Base-by-base conservation (phyloP, 2,888 invertebrate genomes). In the Drosophila lacicola region DNA sequence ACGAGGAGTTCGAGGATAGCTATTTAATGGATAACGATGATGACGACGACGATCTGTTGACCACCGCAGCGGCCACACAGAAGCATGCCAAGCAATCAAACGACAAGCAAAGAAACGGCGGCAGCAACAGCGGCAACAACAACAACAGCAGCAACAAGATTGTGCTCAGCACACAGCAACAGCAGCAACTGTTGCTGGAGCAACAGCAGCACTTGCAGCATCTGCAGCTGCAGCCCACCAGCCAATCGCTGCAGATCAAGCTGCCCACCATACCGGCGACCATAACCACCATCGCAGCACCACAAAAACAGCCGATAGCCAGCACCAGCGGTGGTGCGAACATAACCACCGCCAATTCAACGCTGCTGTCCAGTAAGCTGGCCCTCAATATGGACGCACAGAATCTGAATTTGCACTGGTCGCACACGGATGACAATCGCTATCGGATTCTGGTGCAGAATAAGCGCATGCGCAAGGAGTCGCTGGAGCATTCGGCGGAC, bases 401-500 rank as follows among this genome's bases (percentile, higher is more conserved):
- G 85, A 88, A 70, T 79, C 74, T 61, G 67, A 86, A 70, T 66
- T 86, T 50, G 68, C 88, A 64, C 64, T 91, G 70, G 83, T 80
- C 89, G 19, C 83, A 84, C 37, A 88, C 91, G 42, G 90, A 90
- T 14, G 92, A 92, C 65, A 92, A 92, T 74, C 91, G 91, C 36
- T 92, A 92, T 78, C 91, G 92, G 50, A 92, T 92, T 33, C 82
- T 92, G 33, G 90, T 92, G 50, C 92, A 92, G 76, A 92, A 92
- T 69, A 92, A 92, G 67, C 88, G 92, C 25, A 91, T 91, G 79
- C 91, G 92, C 42, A 92, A 92, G 66, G 92, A 92, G 47, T 92
- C 92, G 8, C 78, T 92, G 4, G 92, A 92, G 70, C 92, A 92
- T 60, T 92, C 92, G 11, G 92, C 91, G 13, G 92, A 92, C 45